Evolutionary conservation across 2,113 vertebrate species (phyloP).

Genomic region (Thunnus maccoyii): DNA sequence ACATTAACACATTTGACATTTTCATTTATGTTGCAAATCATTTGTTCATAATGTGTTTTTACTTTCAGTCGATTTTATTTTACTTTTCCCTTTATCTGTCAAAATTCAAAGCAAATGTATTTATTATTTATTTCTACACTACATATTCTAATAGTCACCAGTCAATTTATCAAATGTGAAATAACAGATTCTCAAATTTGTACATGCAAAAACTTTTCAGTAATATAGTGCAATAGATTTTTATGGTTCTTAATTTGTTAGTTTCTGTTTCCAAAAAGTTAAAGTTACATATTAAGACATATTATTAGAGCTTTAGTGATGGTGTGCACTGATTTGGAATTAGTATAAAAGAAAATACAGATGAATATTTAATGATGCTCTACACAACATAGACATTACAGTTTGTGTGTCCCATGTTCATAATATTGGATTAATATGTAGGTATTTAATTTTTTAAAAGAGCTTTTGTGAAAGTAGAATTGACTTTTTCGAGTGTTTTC

Average conservation of each 20-base stretch:
- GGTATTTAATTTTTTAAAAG: background rate
- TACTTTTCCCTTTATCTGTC: background rate
- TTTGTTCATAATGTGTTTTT: conserved; percentile 5
- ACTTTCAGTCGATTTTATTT: background rate
- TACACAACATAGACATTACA: background rate
- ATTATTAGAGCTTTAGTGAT: background rate
- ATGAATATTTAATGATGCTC: conserved; percentile 10
- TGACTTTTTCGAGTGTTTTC: background rate
- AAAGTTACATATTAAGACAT: background rate
- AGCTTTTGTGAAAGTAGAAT: background rate
- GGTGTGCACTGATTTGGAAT: conserved; percentile 10
- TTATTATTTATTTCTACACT: background rate
- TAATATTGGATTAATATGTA: background rate
- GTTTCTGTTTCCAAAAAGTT: background rate
- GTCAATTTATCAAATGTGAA: background rate
- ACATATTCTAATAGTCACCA: background rate
- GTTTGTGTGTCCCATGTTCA: conserved; percentile 6
- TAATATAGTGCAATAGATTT: background rate
- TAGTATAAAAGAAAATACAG: background rate
- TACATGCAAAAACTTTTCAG: background rate
- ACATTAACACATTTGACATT: background rate
- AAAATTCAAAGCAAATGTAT: background rate
- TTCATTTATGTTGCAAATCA: background rate
- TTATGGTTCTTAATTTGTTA: background rate
- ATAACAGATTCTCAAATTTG: background rate